Conservation (phyloP, 1,140 invertebrate genomes). For the Dreissena polymorpha region DNA sequence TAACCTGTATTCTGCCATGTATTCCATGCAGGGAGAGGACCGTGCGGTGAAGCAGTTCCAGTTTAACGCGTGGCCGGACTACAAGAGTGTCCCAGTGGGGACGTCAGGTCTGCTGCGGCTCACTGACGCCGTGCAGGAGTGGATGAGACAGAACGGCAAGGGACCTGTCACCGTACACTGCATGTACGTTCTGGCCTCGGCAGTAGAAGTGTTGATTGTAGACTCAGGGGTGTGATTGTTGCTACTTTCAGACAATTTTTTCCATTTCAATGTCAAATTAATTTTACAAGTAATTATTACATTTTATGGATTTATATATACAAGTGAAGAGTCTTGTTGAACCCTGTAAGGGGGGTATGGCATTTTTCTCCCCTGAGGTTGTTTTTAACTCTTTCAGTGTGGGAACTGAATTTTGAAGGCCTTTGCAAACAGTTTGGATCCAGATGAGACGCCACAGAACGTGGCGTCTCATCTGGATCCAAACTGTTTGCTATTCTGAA, state of each 20-base stretch:
- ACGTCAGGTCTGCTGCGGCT: slow-evolving; percentile 69
- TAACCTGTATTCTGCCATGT: no score
- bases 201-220: no score
- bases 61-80: slow-evolving; percentile 76
- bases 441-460: no score
- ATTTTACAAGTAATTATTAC: not conserved
- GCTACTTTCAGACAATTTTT: not conserved
- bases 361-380: not conserved
- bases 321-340: not conserved
- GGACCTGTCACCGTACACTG: slow-evolving; percentile 77
- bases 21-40: slow-evolving; percentile 68
- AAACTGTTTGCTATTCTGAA: no score
- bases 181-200: slow-evolving; percentile 69
- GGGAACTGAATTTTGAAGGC: no score
- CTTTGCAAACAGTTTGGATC: no score
- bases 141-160: slow-evolving; percentile 76
- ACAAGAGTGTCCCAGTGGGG: slow-evolving; percentile 69
- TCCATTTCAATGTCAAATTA: not conserved
- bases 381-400: no score
- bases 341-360: slow-evolving; percentile 1
- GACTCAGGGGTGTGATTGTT: no score
- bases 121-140: slow-evolving; percentile 73
- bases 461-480: no score
- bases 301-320: no score
- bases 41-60: slow-evolving; percentile 77